phyloP scores from a whole-genome alignment of 2,113 vertebrate species.

The Proterorhinus semilunaris region DNA sequence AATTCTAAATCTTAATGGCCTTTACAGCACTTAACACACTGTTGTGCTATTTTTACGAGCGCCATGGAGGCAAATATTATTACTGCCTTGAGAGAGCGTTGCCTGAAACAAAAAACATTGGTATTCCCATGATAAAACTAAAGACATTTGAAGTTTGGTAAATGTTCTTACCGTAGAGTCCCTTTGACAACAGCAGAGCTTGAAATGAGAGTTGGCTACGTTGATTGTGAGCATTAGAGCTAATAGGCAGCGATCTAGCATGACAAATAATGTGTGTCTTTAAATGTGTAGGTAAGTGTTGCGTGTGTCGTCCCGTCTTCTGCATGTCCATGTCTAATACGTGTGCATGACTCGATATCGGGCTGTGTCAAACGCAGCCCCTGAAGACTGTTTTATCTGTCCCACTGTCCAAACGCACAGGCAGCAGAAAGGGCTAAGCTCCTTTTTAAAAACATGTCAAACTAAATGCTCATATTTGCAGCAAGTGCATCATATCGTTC shows the following conservation, averaged over 20 bases:
- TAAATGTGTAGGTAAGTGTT: constrained; percentile 2
- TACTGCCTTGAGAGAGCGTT: too few species aligned
- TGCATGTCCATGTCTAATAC: constrained; percentile 46
- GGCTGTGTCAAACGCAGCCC: constrained; percentile 7
- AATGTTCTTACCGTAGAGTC: background rate
- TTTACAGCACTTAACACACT: background rate
- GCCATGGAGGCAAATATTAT: too few species aligned
- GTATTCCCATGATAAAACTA: too few species aligned
- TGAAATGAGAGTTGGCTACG: background rate
- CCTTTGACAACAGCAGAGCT: background rate
- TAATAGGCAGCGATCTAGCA: background rate
- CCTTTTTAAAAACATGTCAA: constrained; percentile 11
- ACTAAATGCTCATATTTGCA: background rate
- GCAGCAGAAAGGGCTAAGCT: constrained; percentile 23
- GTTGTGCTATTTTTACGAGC: too few species aligned
- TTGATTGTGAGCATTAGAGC: background rate
- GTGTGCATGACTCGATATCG: constrained; percentile 55
- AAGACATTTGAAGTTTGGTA: background rate
- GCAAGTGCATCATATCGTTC: constrained; percentile 16
- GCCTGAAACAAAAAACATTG: too few species aligned
- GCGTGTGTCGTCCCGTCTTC: constrained; percentile 32
- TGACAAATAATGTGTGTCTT: constrained; percentile 1
- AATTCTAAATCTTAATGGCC: background rate
- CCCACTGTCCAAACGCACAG: constrained; percentile 17
- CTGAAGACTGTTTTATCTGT: constrained; percentile 26